phyloP scores from a whole-genome alignment of 2,797 vertebrate species.

The Holocentrus rufus region DNA sequence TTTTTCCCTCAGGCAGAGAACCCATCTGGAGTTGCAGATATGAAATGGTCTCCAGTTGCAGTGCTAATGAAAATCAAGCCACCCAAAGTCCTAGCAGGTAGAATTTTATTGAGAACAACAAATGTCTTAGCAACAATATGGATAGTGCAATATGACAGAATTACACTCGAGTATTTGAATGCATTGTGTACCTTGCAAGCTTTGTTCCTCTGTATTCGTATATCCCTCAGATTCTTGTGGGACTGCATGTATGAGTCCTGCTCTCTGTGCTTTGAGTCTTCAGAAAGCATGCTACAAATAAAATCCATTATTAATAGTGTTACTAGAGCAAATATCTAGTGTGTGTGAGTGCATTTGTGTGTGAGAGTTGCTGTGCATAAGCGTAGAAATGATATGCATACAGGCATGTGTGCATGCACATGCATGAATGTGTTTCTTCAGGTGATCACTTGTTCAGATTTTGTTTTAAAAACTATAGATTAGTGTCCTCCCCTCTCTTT shows the following conservation, averaged over 20 bases:
- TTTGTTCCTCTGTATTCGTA: too few species aligned
- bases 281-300: too few species aligned
- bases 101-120: not conserved
- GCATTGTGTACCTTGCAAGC: not conserved
- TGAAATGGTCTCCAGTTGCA: constrained; percentile 75
- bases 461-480: not conserved
- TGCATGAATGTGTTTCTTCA: not conserved
- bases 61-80: constrained; percentile 82
- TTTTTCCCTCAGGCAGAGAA: constrained; percentile 53
- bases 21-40: constrained; percentile 45
- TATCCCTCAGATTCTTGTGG: too few species aligned
- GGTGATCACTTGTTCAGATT: not conserved
- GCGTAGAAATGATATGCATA: not conserved
- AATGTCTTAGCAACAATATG: not conserved
- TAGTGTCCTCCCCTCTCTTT: not conserved
- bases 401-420: too few species aligned
- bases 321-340: not conserved
- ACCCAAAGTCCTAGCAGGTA: constrained; percentile 81
- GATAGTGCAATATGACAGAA: not conserved
- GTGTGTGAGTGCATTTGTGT: not conserved
- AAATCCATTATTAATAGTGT: too few species aligned
- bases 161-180: not conserved
- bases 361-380: not conserved
- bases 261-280: too few species aligned
- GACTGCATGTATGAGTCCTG: too few species aligned